Evolutionary conservation across 2,113 vertebrate genomes (phyloP).

Genomic region (Ptyas mucosa): DNA sequence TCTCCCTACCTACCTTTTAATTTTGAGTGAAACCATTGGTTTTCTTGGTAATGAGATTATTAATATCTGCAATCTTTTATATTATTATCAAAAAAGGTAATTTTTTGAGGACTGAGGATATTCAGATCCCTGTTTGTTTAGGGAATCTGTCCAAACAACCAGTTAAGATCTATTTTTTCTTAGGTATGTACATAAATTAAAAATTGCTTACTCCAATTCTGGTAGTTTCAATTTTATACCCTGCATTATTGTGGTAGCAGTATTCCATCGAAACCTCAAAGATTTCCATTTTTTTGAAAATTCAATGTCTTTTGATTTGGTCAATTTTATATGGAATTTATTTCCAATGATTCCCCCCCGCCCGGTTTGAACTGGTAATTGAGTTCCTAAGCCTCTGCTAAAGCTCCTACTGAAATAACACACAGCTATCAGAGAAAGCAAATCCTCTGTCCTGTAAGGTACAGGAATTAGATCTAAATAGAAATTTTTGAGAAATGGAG

Average conservation of each 20-base stretch:
- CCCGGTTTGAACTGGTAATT: neutral
- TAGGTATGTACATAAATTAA: neutral
- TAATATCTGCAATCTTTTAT: neutral
- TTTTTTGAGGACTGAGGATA: neutral
- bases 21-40: neutral
- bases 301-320: neutral
- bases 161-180: neutral
- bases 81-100: neutral
- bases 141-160: neutral
- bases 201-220: neutral
- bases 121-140: neutral
- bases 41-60: neutral
- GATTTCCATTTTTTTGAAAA: neutral
- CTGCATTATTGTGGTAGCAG: neutral
- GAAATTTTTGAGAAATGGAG: neutral
- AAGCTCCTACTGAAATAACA: neutral
- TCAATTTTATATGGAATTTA: neutral
- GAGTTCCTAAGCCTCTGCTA: neutral
- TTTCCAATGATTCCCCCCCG: neutral
- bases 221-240: neutral
- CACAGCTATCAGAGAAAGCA: neutral
- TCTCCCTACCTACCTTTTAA: neutral
- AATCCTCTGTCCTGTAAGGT: neutral
- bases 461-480: neutral
- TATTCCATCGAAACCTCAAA: neutral